These are phyloP conservation scores for Drosophila auraria DNA, from an alignment of 1,140 invertebrate genomes.

Conservation along the genomic window DNA sequence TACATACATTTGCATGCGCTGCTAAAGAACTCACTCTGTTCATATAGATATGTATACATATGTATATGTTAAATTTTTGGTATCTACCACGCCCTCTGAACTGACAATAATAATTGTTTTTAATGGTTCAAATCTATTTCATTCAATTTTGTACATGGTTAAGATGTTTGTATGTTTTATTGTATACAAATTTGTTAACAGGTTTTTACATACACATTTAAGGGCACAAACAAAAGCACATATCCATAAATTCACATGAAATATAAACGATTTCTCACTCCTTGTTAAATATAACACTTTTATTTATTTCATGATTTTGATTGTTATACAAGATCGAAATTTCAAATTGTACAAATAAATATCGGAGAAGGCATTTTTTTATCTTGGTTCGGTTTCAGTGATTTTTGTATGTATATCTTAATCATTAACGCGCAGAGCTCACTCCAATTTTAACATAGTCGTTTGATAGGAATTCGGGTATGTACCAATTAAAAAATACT, in stretches of 20 bases:
- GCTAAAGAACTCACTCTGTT: neutral
- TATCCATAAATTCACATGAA: neutral
- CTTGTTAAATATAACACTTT: neutral
- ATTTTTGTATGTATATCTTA: constrained; percentile 43
- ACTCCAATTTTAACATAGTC: neutral
- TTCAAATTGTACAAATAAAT: neutral
- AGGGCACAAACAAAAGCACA: neutral
- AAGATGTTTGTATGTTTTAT: neutral
- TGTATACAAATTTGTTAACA: neutral
- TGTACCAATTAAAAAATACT: neutral
- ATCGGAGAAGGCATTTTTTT: constrained; percentile 5
- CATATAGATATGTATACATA: neutral
- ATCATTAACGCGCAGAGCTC: neutral
- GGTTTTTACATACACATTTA: neutral
- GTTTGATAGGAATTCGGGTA: neutral
- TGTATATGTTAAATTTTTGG: neutral
- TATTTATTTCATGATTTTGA: neutral
- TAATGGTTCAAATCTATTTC: neutral
- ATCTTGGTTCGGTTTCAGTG: constrained; percentile 15
- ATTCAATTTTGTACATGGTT: neutral
- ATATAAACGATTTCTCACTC: neutral
- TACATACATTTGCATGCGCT: constrained; percentile 12
- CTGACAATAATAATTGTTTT: neutral
- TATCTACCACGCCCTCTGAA: constrained; percentile 10
- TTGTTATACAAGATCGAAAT: neutral